Base-by-base conservation (phyloP, 1,140 invertebrate genomes). In the Calephelis virginiensis region DNA sequence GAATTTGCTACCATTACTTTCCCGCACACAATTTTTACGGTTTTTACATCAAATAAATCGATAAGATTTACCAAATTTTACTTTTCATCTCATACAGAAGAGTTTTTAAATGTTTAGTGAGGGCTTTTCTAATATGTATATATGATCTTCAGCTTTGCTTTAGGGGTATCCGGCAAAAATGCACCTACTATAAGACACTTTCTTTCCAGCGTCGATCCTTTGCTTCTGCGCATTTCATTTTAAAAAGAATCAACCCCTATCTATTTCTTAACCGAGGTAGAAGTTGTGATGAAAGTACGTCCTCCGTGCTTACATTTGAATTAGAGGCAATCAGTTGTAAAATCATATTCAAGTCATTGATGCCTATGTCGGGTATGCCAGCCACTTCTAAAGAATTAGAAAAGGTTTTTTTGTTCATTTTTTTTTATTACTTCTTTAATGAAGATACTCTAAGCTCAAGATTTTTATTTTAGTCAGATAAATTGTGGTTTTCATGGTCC, bases 31-130 rank as follows among this genome's bases (percentile, higher is more conserved):
- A 8, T 76, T 66, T 37, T 74, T 75, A 14, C 69, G 71, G 61
- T 74, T 63, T 46, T 78, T 78, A 67, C 70, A 78, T 72, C 76
- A 78, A 47, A 78, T 63, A 70, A 70, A 78, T 60, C 76, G 66
- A 60, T 47, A 74, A 10, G 62, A 68, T 3, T 61, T 74, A 62
- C 46, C 62, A 64, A 73, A 56, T 11, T 69, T 28, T 56, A 10
- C 48, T 63, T 68, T 75, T 78, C 14, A 68, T 67, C 38, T 69
- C 67, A 59, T 74, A 78, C 53, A 81, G 56, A 43, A 78, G 62
- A 9, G 74, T 71, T 72, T 74, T 81, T 11, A 70, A 10, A 61
- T 73, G 48, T 62, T 77, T 74, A 8, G 78, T 78, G 59, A 81
- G 40, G n/a, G 76, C 73, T 70, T 78, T 74, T 66, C 74, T 68